Percentiles rank a stretch among this genome's conserved stretches.
phyloP scores from a whole-genome alignment of 2,888 invertebrate genomes.

The Dicycla oo region DNA sequence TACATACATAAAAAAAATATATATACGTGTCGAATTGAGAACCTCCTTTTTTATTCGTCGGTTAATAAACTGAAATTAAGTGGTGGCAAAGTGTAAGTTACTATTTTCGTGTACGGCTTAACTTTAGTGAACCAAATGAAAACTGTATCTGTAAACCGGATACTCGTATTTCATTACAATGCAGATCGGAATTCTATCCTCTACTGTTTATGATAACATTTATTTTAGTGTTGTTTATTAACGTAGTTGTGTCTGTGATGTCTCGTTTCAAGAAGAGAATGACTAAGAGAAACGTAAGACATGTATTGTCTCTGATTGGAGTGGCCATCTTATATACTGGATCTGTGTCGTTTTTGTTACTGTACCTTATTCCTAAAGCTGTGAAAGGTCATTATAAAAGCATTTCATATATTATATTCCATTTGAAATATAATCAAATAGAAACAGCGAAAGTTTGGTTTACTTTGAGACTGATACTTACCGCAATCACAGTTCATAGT shows the following conservation, averaged over 20 bases:
- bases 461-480: conserved; percentile 31
- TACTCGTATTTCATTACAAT: conserved; percentile 17
- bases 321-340: conserved; percentile 49
- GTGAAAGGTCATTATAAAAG: conserved; percentile 15
- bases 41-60: no score
- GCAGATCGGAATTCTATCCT: conserved; percentile 15
- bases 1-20: no score
- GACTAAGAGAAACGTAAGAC: conserved; percentile 36
- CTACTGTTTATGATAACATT: conserved; percentile 30
- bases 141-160: conserved; percentile 21
- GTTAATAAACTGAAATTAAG: conserved; percentile 29
- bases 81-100: conserved; percentile 23
- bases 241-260: conserved; percentile 42
- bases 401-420: conserved; percentile 32
- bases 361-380: conserved; percentile 22
- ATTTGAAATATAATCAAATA: conserved; percentile 31
- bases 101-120: conserved; percentile 22
- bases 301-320: conserved; percentile 46
- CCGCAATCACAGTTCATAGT: conserved; percentile 33
- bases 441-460: conserved; percentile 36
- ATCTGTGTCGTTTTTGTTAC: conserved; percentile 27
- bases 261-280: conserved; percentile 46
- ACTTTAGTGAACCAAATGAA: conserved; percentile 26
- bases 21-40: no score
- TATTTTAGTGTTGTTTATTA: conserved; percentile 31